Base-by-base conservation (phyloP, 2,113 vertebrate species). In the Oryzias curvinotus region DNA sequence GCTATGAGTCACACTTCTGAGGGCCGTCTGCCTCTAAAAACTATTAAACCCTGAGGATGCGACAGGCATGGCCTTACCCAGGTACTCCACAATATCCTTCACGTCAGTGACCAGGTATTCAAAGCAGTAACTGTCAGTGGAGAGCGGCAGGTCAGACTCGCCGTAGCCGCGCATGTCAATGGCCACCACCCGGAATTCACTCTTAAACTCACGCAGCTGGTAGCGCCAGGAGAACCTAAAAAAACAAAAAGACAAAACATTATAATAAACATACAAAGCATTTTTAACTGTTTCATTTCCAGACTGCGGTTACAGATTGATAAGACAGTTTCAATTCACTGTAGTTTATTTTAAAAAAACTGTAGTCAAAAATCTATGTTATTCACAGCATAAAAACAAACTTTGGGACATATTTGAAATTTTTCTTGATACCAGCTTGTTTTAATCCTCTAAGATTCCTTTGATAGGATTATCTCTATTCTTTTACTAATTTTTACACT, bases 161-260 rank as follows among this genome's bases (percentile, higher is more conserved):
- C 97, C 97, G 41, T 96, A 99, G 65, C 96, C 97, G 78, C 96
- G 92, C 92, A 99, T 94, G 89, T 99, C 97, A 76, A 98, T 81
- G 5, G 96, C 97, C 71, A 98, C 95, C 80, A 98, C 96, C 62
- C 97, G 94, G 86, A 95, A 99, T 78, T 97, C 95, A 55, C 94
- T 97, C 91, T 98, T 99, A 80, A 99, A 99, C 90, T 99, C 97
- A 4, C 96, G 93, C 71, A 99, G 78, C 18, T 99, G 97, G 90
- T 98, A 93, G 49, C 97, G 95, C 97, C 97, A 98, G 17, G 96
- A 98, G 82, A 96, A 99, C 97, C 96, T 98, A 77, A 62, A 42
- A 78, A 62, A 42, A 14, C 6, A 64, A 17, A 81, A 21, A 50
- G 1, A 60, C 45, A 63, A 0, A 41, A 26, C 17, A 7, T 14